Evolutionary conservation across 2,797 vertebrate species (phyloP).

Genomic region (Luscinia megarhynchos): DNA sequence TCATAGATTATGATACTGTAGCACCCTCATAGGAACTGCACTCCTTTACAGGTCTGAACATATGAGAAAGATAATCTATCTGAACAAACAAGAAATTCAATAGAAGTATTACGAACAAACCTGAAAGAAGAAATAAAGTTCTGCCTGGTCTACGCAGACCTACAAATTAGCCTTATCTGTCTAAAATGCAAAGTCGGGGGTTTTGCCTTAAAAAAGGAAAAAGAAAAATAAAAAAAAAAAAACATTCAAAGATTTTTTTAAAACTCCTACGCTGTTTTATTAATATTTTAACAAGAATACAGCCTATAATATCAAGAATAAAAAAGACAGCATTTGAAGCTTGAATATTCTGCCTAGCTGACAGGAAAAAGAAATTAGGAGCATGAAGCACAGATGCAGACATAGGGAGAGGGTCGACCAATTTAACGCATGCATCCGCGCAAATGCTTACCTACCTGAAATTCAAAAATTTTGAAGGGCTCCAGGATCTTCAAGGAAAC

Average conservation of each 20-base stretch:
- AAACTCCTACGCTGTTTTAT: not conserved
- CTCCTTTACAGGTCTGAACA: not conserved
- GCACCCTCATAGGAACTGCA: not conserved
- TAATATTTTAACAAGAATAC: not conserved
- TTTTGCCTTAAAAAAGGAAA: not conserved
- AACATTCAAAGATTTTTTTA: not conserved
- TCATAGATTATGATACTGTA: not conserved
- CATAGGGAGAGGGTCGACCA: slow-evolving; percentile 75
- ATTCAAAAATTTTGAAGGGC: slow-evolving; percentile 76
- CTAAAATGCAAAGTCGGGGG: not conserved
- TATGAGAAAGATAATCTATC: not conserved
- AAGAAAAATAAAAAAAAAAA: not conserved
- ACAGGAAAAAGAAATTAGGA: slow-evolving; percentile 59
- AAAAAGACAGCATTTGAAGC: not conserved
- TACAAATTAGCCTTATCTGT: not conserved
- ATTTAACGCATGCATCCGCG: slow-evolving; percentile 75
- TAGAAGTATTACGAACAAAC: not conserved
- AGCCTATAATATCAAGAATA: not conserved
- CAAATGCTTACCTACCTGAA: slow-evolving; percentile 75
- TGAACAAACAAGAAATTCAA: not conserved
- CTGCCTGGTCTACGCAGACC: not conserved
- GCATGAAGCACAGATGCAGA: slow-evolving; percentile 72
- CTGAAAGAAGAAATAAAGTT: not conserved
- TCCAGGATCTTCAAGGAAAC: slow-evolving; percentile 73
- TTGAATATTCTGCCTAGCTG: slow-evolving; percentile 30